These are phyloP conservation scores for Cryptoblepharus egeriae DNA, from an alignment of 2,797 vertebrate genomes.

Conservation along the genomic window DNA sequence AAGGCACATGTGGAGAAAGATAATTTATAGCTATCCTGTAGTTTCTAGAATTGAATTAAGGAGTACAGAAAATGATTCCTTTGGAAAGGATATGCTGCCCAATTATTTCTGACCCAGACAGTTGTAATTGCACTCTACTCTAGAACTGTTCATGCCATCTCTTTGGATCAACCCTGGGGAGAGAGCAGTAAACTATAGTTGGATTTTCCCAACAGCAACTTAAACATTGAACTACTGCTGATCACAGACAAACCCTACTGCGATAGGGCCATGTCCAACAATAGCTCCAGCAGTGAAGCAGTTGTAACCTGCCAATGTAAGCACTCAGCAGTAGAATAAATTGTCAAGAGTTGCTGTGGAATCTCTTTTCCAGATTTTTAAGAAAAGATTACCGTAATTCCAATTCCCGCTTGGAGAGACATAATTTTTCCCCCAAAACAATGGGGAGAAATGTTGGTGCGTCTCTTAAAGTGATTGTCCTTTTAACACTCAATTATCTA, in stretches of 20 bases:
- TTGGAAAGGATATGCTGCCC: background rate
- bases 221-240: background rate
- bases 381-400: no score
- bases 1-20: conserved; percentile 5
- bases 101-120: conserved; percentile 4
- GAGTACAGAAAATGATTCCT: conserved; percentile 1
- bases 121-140: background rate
- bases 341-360: background rate
- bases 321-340: background rate
- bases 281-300: background rate
- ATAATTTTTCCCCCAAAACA: no score
- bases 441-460: no score
- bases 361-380: background rate
- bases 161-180: conserved; percentile 20
- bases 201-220: conserved; percentile 16
- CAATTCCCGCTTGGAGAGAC: no score
- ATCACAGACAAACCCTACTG: background rate
- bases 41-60: background rate
- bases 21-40: background rate
- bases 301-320: background rate
- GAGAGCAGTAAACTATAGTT: conserved; percentile 14
- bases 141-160: conserved; percentile 7
- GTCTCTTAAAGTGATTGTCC: no score
- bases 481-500: no score
- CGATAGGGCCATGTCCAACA: background rate